These are phyloP conservation scores for Labrus mixtus DNA, from an alignment of 2,113 vertebrate genomes.

Conservation along the genomic window DNA sequence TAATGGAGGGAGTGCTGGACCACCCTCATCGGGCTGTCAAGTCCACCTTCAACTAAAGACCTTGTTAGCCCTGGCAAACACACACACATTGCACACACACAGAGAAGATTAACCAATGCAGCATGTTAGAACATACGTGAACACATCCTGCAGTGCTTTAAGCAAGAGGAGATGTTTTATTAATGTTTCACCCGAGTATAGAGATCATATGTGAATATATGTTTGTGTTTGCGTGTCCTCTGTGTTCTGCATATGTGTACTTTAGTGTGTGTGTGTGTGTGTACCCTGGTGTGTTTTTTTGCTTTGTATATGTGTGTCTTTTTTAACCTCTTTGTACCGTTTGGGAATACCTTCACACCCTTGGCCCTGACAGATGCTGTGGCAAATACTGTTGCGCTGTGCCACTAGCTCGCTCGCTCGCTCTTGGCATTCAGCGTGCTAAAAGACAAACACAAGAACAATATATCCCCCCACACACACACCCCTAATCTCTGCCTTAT, in stretches of 20 bases:
- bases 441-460: constrained; percentile 49
- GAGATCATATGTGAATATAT: background rate
- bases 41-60: constrained; percentile 53
- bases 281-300: too few species aligned
- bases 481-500: constrained; percentile 58
- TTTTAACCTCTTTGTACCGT: constrained; percentile 49
- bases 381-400: constrained; percentile 48
- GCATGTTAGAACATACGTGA: constrained; percentile 7
- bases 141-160: background rate
- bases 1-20: constrained; percentile 24
- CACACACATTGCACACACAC: constrained; percentile 7
- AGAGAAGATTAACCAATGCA: background rate
- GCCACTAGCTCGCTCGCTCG: constrained; percentile 31
- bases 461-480: constrained; percentile 1
- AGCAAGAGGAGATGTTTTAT: constrained; percentile 20
- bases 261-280: background rate
- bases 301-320: constrained; percentile 13
- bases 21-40: constrained; percentile 34
- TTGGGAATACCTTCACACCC: constrained; percentile 68
- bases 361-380: constrained; percentile 63
- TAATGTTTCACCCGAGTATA: background rate
- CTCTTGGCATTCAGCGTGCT: constrained; percentile 61
- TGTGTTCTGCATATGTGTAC: background rate
- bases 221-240: background rate
- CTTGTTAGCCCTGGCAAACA: constrained; percentile 54